A percentile compares a stretch with the other conserved stretches of the same genome.
Conservation (phyloP, 2,888 invertebrate species). For the Shargacucullia verbasci region DNA sequence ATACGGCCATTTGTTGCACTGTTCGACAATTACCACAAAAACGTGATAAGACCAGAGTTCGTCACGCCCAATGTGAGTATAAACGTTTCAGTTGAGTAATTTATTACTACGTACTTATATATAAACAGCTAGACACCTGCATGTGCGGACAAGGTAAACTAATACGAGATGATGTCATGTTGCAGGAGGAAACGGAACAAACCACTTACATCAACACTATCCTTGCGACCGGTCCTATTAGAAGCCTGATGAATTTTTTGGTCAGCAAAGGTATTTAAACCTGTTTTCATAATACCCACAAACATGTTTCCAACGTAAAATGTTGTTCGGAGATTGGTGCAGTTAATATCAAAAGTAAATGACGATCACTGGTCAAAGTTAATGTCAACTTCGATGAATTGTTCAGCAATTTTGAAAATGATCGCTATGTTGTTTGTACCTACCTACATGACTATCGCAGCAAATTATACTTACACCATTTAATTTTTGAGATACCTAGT, state of each 20-base stretch:
- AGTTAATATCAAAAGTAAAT: too few relatives aligned
- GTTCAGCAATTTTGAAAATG: too few relatives aligned
- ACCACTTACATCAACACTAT: constrained; percentile 92
- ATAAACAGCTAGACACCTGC: constrained; percentile 51
- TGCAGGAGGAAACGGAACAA: constrained; percentile 91
- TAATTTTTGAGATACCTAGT: too few relatives aligned
- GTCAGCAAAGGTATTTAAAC: constrained; percentile 87
- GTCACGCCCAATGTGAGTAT: constrained; percentile 88
- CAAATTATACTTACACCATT: too few relatives aligned
- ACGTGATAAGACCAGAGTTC: constrained; percentile 91
- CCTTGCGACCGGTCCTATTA: constrained; percentile 92
- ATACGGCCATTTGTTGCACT: constrained; percentile 91
- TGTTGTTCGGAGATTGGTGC: background rate
- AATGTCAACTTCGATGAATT: too few relatives aligned
- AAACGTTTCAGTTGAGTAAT: constrained; percentile 44
- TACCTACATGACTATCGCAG: too few relatives aligned
- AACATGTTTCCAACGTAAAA: background rate
- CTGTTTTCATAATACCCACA: constrained; percentile 10
- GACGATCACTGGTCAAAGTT: too few relatives aligned
- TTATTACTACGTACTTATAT: constrained; percentile 29
- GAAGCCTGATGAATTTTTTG: constrained; percentile 91
- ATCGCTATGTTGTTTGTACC: too few relatives aligned
- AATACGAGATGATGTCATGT: constrained; percentile 70
- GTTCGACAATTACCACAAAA: constrained; percentile 94
- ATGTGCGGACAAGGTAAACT: constrained; percentile 60